A percentile compares a stretch with the other conserved stretches of the same genome.
Evolutionary conservation across 2,888 invertebrate genomes (phyloP).

Genomic region (Eledona agricola): DNA sequence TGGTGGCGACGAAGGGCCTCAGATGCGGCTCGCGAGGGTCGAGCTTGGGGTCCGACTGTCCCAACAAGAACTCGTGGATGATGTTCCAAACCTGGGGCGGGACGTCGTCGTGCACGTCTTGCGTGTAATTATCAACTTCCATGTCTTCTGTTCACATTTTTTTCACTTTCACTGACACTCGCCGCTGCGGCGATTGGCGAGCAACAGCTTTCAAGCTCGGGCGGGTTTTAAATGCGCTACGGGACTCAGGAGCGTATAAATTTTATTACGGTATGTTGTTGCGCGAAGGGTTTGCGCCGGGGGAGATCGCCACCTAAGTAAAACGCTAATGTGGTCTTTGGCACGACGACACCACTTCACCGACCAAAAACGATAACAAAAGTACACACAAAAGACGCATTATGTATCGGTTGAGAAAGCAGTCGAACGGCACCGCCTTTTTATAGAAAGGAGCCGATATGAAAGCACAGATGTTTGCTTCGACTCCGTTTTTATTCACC

Average conservation of each 20-base stretch:
- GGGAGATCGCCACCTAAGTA: slow-evolving; percentile 10
- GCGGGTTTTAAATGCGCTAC: slow-evolving; percentile 21
- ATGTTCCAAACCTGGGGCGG: slow-evolving; percentile 53
- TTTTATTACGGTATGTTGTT: slow-evolving; percentile 25
- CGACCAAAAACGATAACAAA: too few relatives aligned
- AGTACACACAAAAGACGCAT: too few relatives aligned
- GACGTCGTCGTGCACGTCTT: slow-evolving; percentile 42
- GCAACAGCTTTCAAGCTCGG: slow-evolving; percentile 22
- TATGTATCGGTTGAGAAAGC: too few relatives aligned
- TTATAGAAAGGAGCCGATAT: too few relatives aligned
- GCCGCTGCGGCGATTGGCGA: slow-evolving; percentile 4
- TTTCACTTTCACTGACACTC: slow-evolving; percentile 29
- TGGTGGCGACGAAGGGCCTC: slow-evolving; percentile 65
- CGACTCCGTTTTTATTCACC: too few relatives aligned
- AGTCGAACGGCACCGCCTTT: too few relatives aligned
- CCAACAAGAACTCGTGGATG: slow-evolving; percentile 53
- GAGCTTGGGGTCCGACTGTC: slow-evolving; percentile 49
- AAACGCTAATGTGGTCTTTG: too few relatives aligned
- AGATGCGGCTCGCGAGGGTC: slow-evolving; percentile 71
- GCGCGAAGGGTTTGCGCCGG: slow-evolving; percentile 24
- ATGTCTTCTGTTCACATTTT: slow-evolving; percentile 23
- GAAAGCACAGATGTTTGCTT: too few relatives aligned
- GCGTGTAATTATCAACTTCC: slow-evolving; percentile 19
- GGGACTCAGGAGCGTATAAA: slow-evolving; percentile 19
- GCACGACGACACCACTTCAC: too few relatives aligned